These are phyloP conservation scores for Sylvia borin DNA, from an alignment of 2,797 vertebrate genomes.

Conservation along the genomic window DNA sequence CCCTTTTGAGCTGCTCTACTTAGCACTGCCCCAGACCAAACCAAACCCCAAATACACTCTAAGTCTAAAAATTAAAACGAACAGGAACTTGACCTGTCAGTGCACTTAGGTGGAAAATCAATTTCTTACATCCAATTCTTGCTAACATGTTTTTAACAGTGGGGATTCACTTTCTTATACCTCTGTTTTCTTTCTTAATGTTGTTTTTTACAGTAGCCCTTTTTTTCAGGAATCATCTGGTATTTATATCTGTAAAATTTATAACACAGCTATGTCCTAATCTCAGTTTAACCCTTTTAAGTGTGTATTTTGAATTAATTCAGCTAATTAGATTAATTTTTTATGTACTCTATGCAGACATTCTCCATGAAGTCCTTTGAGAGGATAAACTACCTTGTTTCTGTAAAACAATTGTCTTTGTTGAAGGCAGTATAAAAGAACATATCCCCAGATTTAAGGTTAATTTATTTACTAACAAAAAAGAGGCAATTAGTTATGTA, in stretches of 20 bases:
- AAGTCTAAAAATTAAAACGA: background rate
- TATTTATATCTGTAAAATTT: background rate
- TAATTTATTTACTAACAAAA: background rate
- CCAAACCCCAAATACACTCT: background rate
- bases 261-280: background rate
- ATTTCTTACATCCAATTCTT: background rate
- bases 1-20: background rate
- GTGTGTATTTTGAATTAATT: background rate
- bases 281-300: background rate
- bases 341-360: background rate
- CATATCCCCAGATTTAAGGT: background rate
- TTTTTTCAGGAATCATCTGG: background rate
- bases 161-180: background rate
- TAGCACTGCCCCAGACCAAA: background rate
- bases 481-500: background rate
- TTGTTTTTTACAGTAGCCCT: background rate
- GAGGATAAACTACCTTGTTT: background rate
- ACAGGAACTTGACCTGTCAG: background rate
- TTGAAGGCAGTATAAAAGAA: background rate
- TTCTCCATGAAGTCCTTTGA: background rate
- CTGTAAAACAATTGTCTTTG: background rate
- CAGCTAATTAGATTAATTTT: background rate
- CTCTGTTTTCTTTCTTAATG: background rate
- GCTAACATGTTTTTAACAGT: background rate
- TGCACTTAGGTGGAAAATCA: background rate